Percentiles rank a stretch among this genome's conserved stretches.
Conservation (phyloP, 2,888 invertebrate genomes). For the Rhagonycha fulva region DNA sequence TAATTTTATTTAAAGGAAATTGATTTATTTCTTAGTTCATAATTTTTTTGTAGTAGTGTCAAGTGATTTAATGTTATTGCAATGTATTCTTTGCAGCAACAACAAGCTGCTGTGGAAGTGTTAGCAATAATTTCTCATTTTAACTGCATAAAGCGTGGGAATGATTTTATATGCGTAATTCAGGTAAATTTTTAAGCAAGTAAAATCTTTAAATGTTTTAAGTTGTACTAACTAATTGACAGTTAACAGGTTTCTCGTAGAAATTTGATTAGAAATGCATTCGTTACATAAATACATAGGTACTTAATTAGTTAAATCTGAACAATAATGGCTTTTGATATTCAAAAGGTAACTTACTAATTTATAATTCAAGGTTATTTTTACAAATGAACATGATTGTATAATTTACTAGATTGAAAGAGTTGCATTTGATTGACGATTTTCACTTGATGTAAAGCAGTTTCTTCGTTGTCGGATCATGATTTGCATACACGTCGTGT, state of each 20-base stretch:
- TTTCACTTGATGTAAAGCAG: conserved; percentile 17
- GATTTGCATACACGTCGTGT: conserved; percentile 23
- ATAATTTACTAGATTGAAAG: conserved; percentile 38
- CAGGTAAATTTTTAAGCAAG: neutral
- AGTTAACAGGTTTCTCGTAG: neutral
- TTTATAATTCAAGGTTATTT: conserved; percentile 36
- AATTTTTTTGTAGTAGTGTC: neutral
- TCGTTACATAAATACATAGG: too few relatives aligned
- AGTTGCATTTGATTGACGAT: conserved; percentile 39
- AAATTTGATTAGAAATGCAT: neutral
- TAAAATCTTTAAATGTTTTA: neutral
- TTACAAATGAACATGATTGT: conserved; percentile 29
- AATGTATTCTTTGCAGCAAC: neutral
- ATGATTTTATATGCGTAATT: neutral
- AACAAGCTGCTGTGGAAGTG: neutral
- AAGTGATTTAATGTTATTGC: neutral
- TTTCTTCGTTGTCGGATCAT: conserved; percentile 9
- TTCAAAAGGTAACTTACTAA: conserved; percentile 26
- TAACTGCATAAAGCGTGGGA: neutral
- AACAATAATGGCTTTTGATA: conserved; percentile 2
- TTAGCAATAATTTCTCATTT: neutral
- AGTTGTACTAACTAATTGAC: neutral
- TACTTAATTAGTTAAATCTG: neutral
- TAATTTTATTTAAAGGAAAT: neutral
- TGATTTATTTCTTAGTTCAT: neutral